Conservation (phyloP, 2,888 invertebrate genomes). For the Buathra laborator region DNA sequence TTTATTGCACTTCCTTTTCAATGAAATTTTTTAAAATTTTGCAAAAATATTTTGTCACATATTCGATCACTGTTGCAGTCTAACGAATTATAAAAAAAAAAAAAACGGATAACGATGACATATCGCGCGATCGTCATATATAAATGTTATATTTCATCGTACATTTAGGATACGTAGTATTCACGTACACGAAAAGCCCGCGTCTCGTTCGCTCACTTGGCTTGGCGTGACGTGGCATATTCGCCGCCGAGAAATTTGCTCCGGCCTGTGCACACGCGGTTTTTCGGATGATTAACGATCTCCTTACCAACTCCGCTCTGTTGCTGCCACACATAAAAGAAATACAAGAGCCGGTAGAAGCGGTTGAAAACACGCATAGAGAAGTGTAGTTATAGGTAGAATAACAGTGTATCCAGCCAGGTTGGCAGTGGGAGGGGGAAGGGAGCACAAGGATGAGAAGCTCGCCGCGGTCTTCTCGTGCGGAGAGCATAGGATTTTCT, state of each 20-base stretch:
- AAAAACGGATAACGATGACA: not conserved
- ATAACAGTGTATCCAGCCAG: not conserved
- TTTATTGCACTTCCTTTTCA: too few relatives aligned
- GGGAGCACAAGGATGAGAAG: constrained; percentile 31
- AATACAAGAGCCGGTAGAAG: constrained; percentile 48
- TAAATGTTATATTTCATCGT: not conserved
- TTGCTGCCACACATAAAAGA: constrained; percentile 60
- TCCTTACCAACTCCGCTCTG: constrained; percentile 18
- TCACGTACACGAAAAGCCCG: constrained; percentile 40
- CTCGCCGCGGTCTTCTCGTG: constrained; percentile 46
- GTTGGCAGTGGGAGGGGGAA: not conserved
- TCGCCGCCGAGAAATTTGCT: constrained; percentile 78
- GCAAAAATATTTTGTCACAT: too few relatives aligned
- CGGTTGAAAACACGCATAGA: constrained; percentile 39
- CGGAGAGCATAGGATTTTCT: constrained; percentile 71
- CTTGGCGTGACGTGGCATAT: constrained; percentile 75
- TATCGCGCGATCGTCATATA: not conserved
- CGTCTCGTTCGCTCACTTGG: constrained; percentile 24
- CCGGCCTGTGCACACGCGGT: constrained; percentile 66
- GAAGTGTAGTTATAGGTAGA: constrained; percentile 3
- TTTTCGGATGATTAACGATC: constrained; percentile 82
- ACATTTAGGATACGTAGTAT: constrained; percentile 6
- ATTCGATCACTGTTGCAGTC: too few relatives aligned
- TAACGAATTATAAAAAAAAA: not conserved
- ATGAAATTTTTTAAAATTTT: too few relatives aligned